A percentile compares a stretch with the other conserved stretches of the same genome.
phyloP scores from a whole-genome alignment of 2,888 invertebrate species.

The Drosophila atripex region DNA sequence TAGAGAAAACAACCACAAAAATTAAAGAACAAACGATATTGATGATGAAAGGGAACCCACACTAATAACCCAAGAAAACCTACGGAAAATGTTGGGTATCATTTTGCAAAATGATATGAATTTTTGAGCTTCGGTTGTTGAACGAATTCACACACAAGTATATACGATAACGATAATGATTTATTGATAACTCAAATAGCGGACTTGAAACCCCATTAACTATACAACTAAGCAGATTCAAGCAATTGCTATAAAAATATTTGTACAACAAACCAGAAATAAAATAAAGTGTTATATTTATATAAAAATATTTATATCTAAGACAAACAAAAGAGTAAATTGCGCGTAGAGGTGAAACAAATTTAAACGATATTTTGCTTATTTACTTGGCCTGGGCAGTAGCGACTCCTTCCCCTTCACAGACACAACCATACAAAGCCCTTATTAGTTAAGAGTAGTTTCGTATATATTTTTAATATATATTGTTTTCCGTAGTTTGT shows the following conservation, averaged over 20 bases:
- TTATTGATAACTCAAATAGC: conserved; percentile 36
- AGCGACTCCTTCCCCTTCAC: conserved; percentile 4
- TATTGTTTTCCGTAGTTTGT: conserved; percentile 57
- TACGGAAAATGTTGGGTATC: conserved; percentile 55
- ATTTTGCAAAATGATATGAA: conserved; percentile 44
- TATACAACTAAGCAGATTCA: conserved; percentile 49
- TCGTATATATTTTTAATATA: conserved; percentile 44
- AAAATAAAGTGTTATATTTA: conserved; percentile 64
- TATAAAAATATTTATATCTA: conserved; percentile 59
- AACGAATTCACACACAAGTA: conserved; percentile 55
- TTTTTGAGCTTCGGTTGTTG: conserved; percentile 81
- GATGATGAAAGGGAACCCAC: conserved; percentile 29
- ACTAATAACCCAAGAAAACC: conserved; percentile 13
- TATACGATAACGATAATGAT: conserved; percentile 37
- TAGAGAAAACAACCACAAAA: conserved; percentile 53
- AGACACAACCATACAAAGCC: conserved; percentile 1
- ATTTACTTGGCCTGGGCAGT: conserved; percentile 37
- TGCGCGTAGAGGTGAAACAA: conserved; percentile 71
- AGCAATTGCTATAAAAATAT: conserved; percentile 67
- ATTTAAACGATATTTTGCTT: conserved; percentile 43
- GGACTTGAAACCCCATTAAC: conserved; percentile 34
- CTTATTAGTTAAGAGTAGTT: conserved; percentile 36
- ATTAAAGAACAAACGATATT: conserved; percentile 15
- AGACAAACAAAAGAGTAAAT: conserved; percentile 41
- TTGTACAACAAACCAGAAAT: conserved; percentile 39